Evolutionary conservation across 2,797 vertebrate species (phyloP), one percentile per base, ranked within the genome.

Genomic region (Carduelis carduelis): DNA sequence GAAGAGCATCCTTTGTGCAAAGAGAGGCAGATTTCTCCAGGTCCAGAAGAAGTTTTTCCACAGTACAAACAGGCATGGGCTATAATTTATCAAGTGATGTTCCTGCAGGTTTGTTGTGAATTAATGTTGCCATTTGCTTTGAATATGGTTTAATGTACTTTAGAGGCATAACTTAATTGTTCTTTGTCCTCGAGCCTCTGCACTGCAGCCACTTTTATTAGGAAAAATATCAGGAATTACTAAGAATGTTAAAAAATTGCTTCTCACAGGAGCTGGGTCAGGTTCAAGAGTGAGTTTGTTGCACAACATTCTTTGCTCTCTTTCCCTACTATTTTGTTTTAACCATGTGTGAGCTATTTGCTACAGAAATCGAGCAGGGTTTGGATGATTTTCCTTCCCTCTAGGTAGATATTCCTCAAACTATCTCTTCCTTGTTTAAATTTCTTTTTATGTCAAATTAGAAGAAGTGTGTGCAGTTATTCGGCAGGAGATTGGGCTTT

Each of bases 21-120:
- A 56, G 32, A 77, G 11, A 74, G 92, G 35, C 26, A n/a, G 30
- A 27, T 60, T 89, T 41, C 46, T 74, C 34, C 11, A 22, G 10
- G 15, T 50, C 44, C 43, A 35, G 61, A 66, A 41, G 11, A 63
- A 39, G 16, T 30, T 76, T 90, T 64, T 35, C 34, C 28, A 0
- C 8, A 20, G 18, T 14, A 12, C n/a, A n/a, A 47, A 43, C 21
- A 47, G 17, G 2, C 0, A 1, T 8, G 12, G 30, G 17, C 28
- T 79, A 3, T 43, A 79, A 89, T 68, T 81, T 43, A 60, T 78
- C 65, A 43, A 20, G 43, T 21, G 72, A 20, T 21, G 27, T 71
- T 94, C 63, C 76, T 86, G 14, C 43, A 69, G 61, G 30, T 78
- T 83, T 52, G 23, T 32, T 81, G 55, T 74, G 44, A 93, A 41